Percentiles rank a stretch among this genome's conserved stretches.
These are phyloP conservation scores for Grammomys dolichurus DNA, from an alignment of 2,113 vertebrate species.

Conservation along the genomic window DNA sequence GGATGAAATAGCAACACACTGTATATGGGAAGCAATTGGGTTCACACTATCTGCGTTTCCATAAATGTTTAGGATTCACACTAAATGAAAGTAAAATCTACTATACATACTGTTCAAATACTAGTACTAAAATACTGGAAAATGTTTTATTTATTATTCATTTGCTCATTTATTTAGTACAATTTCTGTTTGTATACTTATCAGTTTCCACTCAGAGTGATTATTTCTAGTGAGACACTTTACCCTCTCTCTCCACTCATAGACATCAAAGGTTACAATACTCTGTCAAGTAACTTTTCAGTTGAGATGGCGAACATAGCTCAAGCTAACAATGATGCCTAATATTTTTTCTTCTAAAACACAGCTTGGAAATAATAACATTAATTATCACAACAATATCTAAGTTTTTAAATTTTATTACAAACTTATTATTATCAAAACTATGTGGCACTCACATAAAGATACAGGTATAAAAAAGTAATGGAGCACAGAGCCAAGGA, in stretches of 20 bases:
- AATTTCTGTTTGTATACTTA: neutral
- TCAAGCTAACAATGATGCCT: neutral
- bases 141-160: neutral
- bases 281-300: neutral
- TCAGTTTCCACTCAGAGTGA: neutral
- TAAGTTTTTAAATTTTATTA: neutral
- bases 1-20: neutral
- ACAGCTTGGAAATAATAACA: neutral
- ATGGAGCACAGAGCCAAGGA: neutral
- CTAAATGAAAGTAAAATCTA: neutral
- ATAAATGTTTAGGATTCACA: neutral
- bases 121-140: neutral
- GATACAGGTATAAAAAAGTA: neutral
- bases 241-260: neutral
- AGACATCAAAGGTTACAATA: neutral
- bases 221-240: neutral
- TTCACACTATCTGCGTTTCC: neutral
- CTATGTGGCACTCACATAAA: neutral
- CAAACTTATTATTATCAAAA: neutral
- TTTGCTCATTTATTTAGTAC: neutral
- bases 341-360: neutral
- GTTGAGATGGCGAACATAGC: neutral
- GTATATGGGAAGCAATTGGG: neutral
- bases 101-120: conserved; percentile 1
- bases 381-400: neutral